Base-by-base conservation (phyloP, 2,113 vertebrate genomes). In the Platichthys flesus region DNA sequence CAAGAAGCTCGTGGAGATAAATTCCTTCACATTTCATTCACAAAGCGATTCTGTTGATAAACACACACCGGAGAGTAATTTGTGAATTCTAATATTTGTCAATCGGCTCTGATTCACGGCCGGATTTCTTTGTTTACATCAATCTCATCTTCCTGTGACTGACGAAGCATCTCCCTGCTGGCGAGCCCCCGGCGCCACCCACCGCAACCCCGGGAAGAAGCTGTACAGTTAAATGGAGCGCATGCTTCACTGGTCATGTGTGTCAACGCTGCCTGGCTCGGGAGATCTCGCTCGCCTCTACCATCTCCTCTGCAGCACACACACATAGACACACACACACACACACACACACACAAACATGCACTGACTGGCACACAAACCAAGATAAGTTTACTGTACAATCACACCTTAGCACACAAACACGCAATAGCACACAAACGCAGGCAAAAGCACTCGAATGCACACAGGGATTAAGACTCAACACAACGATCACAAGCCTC, bases 161-260 rank as follows among this genome's bases (percentile, higher is more conserved):
- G 70, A 71, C 69, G 79, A 55, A 82, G 72, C 78, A 31, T 55
- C 64, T 72, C 54, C 52, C 63, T 57, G 52, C 66, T 21, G 61
- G 63, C 23, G 23, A 54, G 80, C 69, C 26, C 47, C 24, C 40
- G 24, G 52, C 55, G 9, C 75, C 65, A 42, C 71, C 74, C 70
- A 63, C 64, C 23, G 60, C 63, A 91, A 79, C 82, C 76, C 76
- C 66, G 80, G 86, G 79, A 82, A 76, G 83, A 81, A 77, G 86
- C 83, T 61, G 85, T 81, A 78, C 85, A 84, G 87, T 89, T 90
- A 92, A 90, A 89, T 91, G 77, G 90, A 88, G 86, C 83, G 67
- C 84, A 89, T 37, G 90, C 90, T 85, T 94, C 82, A 80, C 78
- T 81, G 89, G 69, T 79, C 89, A 90, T 84, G 86, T 90, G 91